A percentile compares a stretch with the other conserved stretches of the same genome.
Evolutionary conservation across 2,797 vertebrate species (phyloP).

Genomic region (Carapus acus): DNA sequence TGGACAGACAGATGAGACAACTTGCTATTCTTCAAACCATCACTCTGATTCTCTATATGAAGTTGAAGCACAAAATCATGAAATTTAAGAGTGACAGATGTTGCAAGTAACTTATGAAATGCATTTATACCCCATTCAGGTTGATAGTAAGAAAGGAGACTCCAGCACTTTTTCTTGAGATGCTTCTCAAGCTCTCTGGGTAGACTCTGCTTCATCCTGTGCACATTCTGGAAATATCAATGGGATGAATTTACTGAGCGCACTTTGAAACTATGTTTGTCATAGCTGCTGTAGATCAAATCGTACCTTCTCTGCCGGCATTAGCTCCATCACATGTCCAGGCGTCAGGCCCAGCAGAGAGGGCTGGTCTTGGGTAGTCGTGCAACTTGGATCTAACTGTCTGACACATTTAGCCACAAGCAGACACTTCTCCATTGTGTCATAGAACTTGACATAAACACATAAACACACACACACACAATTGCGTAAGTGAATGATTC

Average conservation of each 20-base stretch:
- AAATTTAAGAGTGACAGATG: too few relatives aligned
- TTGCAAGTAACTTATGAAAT: background rate
- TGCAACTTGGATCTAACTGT: slow-evolving; percentile 62
- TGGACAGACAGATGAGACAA: slow-evolving; percentile 69
- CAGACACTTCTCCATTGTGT: slow-evolving; percentile 76
- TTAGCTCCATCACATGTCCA: slow-evolving; percentile 67
- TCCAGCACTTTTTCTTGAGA: slow-evolving; percentile 73
- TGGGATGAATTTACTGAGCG: background rate
- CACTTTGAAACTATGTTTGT: background rate
- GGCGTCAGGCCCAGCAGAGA: slow-evolving; percentile 69
- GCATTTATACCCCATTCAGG: slow-evolving; percentile 73
- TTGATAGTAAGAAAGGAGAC: slow-evolving; percentile 73
- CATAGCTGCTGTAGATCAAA: background rate
- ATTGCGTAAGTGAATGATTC: too few relatives aligned
- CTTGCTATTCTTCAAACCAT: slow-evolving; percentile 72
- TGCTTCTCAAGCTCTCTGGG: slow-evolving; percentile 71
- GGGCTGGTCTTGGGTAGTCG: slow-evolving; percentile 48
- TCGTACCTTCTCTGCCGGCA: slow-evolving; percentile 74
- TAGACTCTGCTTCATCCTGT: slow-evolving; percentile 67
- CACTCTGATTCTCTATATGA: slow-evolving; percentile 72
- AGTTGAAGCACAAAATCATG: background rate
- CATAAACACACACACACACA: background rate
- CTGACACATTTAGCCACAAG: slow-evolving; percentile 70
- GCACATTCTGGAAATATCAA: slow-evolving; percentile 63
- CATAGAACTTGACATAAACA: slow-evolving; percentile 67